Base-by-base conservation (phyloP, 2,888 invertebrate genomes). In the Andrena flavipes region DNA sequence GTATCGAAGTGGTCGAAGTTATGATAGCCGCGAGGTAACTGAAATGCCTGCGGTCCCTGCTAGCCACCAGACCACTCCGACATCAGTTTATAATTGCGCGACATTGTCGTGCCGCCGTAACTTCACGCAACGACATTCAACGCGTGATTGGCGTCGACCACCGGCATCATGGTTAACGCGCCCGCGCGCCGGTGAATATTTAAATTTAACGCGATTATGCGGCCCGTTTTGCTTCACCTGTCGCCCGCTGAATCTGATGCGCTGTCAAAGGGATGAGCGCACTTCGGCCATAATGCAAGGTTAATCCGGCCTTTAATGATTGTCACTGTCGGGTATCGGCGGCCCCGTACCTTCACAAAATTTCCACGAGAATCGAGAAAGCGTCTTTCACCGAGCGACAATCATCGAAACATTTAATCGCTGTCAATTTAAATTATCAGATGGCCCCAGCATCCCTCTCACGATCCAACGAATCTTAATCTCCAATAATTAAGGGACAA, bases 171-270 rank as follows among this genome's bases (percentile, higher is more conserved):
- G 63, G 74, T 70, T 67, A 74, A 77, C 83, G 62, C 70, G 63
- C 54, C 72, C 49, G 62, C 71, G 29, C 72, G 59, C 54, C 77
- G 67, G 67, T 77, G 83, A 77, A 82, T 83, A 83, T 83, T 83
- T 82, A 83, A 83, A 83, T 83, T 70, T 83, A 77, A 83, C 73
- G 77, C 67, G 83, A 83, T 83, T 83, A 83, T 35, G 67, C 49
- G 56, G 29, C 54, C 70, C 83, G 83, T 77, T 82, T 82, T 76
- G 83, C 77, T 62, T 73, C 51, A 82, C 77, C 73, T 76, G 83
- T 65, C 73, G 70, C 62, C 67, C 83, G 72, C 70, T 67, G 67
- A 82, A 72, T 82, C 72, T 76, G 83, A 70, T 70, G 49, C 69
- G 67, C 74, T 76, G 83, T 82, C 83, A 83, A 83, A 83, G 77